Evolutionary conservation across 1,140 invertebrate genomes (phyloP).

Genomic region (Trichonephila clavata): DNA sequence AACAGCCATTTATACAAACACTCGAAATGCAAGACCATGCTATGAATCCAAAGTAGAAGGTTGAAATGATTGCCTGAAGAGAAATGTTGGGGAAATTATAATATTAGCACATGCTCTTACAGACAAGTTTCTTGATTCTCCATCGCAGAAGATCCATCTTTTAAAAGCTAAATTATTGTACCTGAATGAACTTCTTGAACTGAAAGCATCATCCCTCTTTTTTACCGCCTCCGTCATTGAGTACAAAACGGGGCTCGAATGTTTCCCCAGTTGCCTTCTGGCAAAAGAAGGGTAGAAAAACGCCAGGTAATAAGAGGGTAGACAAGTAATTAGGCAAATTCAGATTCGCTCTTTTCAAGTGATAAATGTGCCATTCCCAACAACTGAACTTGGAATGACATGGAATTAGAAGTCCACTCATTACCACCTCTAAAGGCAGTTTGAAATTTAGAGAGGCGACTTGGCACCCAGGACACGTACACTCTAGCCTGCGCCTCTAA

Average conservation of each 20-base stretch:
- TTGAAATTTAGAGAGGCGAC: constrained; percentile 49
- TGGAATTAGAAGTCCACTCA: constrained; percentile 65
- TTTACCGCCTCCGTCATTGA: constrained; percentile 65
- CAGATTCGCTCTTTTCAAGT: constrained; percentile 58
- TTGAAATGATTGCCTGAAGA: background rate
- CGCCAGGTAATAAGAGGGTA: constrained; percentile 66
- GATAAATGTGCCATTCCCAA: constrained; percentile 71
- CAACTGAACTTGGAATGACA: constrained; percentile 71
- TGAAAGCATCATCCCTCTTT: constrained; percentile 52
- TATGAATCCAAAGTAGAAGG: constrained; percentile 9
- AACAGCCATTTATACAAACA: constrained; percentile 40
- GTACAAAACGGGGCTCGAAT: constrained; percentile 25
- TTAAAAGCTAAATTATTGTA: constrained; percentile 49
- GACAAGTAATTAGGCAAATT: constrained; percentile 74
- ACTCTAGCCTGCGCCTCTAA: constrained; percentile 28
- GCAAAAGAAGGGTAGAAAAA: constrained; percentile 28
- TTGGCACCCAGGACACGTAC: constrained; percentile 65
- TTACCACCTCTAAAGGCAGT: constrained; percentile 67
- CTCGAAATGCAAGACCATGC: background rate
- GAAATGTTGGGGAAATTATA: constrained; percentile 36
- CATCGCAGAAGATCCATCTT: background rate
- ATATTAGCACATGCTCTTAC: constrained; percentile 51
- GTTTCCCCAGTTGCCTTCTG: background rate
- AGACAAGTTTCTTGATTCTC: constrained; percentile 41
- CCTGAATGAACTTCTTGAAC: constrained; percentile 36